Base-by-base conservation (phyloP, 2,797 vertebrate genomes). In the Danio tinwini region DNA sequence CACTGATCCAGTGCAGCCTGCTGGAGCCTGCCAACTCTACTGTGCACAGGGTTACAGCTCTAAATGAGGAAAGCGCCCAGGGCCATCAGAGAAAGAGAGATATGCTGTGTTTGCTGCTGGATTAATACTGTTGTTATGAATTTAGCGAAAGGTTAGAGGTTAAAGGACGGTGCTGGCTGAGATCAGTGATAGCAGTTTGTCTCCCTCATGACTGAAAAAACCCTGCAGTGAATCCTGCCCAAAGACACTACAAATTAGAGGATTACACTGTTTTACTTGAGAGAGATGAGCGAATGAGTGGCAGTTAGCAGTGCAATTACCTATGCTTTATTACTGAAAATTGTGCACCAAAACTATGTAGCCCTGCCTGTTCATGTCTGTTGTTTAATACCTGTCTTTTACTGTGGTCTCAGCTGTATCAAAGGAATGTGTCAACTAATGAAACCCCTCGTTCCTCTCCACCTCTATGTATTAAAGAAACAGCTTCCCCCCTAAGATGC, bases 11-110 rank as follows among this genome's bases (percentile, higher is more conserved):
- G 88, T 89, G 90, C 83, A 78, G 45, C 81, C 49, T 67, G 83
- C 65, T 82, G 72, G 8, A 80, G 71, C 63, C 75, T 81, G 81
- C 65, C 85, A 61, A 19, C 16, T 76, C 50, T 8, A 10, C 70
- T 58, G 70, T 50, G 58, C 50, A 21, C 44, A 53, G 19, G 21
- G 67, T 75, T 76, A 85, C 87, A 87, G 88, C 85, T 90, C 76
- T 88, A 89, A 90, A 85, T 86, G 84, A 86, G 82, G 79, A 81
- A 85, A 74, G 58, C 62, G 80, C 90, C 88, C 56, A 40, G 61
- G 79, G 83, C 81, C 3, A 11, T 50, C 44, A 58, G 59, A 71
- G 63, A 74, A 1, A 13, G 45, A 58, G 70, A 37, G 55, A 65
- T 16, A 17, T 29, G 64, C 64, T 52, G 77, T 29, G 81, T 47